Evolutionary conservation across 2,797 vertebrate species (phyloP).

Genomic region (Megalops cyprinoides): DNA sequence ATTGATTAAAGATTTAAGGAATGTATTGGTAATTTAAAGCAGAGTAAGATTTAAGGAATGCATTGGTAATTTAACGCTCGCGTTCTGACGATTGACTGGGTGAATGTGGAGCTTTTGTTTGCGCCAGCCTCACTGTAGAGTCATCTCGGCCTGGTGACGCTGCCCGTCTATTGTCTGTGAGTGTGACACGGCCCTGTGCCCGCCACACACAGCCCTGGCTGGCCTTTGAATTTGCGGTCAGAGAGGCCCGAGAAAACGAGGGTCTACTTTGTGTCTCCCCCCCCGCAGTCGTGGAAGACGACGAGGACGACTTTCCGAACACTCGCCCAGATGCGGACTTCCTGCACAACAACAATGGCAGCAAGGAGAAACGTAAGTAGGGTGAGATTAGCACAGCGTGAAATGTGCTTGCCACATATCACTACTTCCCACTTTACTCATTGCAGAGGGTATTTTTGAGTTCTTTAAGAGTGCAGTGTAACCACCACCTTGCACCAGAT

Average conservation of each 20-base stretch:
- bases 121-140: neutral
- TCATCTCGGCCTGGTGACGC: neutral
- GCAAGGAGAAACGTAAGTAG: constrained; percentile 92
- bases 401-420: neutral
- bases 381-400: neutral
- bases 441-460: neutral
- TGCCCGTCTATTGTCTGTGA: neutral
- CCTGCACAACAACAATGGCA: constrained; percentile 88
- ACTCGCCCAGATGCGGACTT: constrained; percentile 84
- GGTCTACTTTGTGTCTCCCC: constrained; percentile 32
- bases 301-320: constrained; percentile 89
- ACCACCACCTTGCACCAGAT: neutral
- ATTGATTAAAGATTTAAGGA: neutral
- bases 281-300: constrained; percentile 83
- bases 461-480: neutral
- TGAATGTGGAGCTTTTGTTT: constrained; percentile 19
- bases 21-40: neutral
- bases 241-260: neutral
- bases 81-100: neutral
- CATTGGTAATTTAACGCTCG: neutral
- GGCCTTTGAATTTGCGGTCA: neutral
- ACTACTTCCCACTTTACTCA: neutral
- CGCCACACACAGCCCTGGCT: neutral
- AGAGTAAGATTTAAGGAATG: neutral
- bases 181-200: neutral